These are phyloP conservation scores for Tetramorium alpestre DNA, from an alignment of 1,140 invertebrate genomes.

Conservation along the genomic window DNA sequence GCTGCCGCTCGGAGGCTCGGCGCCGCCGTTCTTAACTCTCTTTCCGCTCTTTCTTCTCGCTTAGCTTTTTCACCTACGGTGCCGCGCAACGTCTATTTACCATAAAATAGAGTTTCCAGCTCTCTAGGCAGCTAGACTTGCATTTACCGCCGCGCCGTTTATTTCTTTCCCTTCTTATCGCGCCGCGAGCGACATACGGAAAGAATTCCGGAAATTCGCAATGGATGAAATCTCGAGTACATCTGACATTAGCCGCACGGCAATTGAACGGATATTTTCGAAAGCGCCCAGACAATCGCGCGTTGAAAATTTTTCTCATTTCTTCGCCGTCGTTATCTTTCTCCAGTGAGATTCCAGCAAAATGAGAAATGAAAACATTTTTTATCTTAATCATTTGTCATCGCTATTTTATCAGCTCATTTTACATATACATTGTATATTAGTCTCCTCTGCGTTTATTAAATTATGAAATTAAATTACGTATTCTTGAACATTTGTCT, in stretches of 20 bases:
- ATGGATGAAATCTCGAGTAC: constrained; percentile 53
- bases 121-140: constrained; percentile 61
- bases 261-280: constrained; percentile 36
- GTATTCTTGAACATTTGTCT: background rate
- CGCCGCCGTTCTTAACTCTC: constrained; percentile 57
- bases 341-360: background rate
- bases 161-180: constrained; percentile 73
- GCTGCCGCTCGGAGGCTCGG: constrained; percentile 16
- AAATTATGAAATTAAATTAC: constrained; percentile 5
- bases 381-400: background rate
- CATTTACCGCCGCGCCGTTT: constrained; percentile 59
- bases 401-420: background rate
- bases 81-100: constrained; percentile 69
- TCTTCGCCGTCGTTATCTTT: background rate
- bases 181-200: constrained; percentile 67
- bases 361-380: constrained; percentile 1
- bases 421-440: background rate
- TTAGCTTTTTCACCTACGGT: constrained; percentile 43
- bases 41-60: constrained; percentile 47
- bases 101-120: constrained; percentile 77
- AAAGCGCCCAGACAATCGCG: background rate
- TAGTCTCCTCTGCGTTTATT: background rate
- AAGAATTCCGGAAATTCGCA: constrained; percentile 65
- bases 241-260: constrained; percentile 36
- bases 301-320: background rate